phyloP scores from a whole-genome alignment of 2,797 vertebrate species.

The Bovichtus variegatus region DNA sequence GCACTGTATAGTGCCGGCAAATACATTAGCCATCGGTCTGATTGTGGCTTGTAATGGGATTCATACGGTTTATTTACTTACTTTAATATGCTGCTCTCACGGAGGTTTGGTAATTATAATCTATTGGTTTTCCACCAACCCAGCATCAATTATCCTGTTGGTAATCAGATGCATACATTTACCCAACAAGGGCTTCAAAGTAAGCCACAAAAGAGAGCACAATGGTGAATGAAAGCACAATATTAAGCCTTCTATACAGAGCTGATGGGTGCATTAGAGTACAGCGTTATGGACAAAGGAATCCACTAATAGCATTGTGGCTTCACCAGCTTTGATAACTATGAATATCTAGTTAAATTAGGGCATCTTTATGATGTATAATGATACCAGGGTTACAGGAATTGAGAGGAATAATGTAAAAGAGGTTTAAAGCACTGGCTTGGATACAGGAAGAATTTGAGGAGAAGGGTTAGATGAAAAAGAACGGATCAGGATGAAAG shows the following conservation, averaged over 20 bases:
- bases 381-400: slow-evolving; percentile 21
- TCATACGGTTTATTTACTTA: slow-evolving; percentile 61
- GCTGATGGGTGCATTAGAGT: slow-evolving; percentile 53
- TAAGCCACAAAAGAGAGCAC: slow-evolving; percentile 28
- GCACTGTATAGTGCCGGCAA: not conserved
- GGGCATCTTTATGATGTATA: slow-evolving; percentile 15
- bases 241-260: slow-evolving; percentile 44
- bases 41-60: slow-evolving; percentile 55
- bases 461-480: slow-evolving; percentile 25
- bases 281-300: slow-evolving; percentile 37
- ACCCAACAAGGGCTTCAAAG: slow-evolving; percentile 51
- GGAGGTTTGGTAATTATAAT: slow-evolving; percentile 72
- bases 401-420: slow-evolving; percentile 21
- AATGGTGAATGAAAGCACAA: slow-evolving; percentile 26
- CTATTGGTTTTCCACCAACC: slow-evolving; percentile 62
- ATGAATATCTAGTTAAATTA: slow-evolving; percentile 42
- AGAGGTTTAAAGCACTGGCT: not conserved
- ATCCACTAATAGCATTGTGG: slow-evolving; percentile 58
- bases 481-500: slow-evolving; percentile 18
- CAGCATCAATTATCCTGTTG: slow-evolving; percentile 56
- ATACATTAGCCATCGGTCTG: slow-evolving; percentile 17
- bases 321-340: slow-evolving; percentile 46
- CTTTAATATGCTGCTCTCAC: slow-evolving; percentile 56
- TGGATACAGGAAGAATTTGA: not conserved
- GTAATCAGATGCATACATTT: slow-evolving; percentile 63